phyloP scores from a whole-genome alignment of 2,888 invertebrate species.

The Strigamia crassipes region DNA sequence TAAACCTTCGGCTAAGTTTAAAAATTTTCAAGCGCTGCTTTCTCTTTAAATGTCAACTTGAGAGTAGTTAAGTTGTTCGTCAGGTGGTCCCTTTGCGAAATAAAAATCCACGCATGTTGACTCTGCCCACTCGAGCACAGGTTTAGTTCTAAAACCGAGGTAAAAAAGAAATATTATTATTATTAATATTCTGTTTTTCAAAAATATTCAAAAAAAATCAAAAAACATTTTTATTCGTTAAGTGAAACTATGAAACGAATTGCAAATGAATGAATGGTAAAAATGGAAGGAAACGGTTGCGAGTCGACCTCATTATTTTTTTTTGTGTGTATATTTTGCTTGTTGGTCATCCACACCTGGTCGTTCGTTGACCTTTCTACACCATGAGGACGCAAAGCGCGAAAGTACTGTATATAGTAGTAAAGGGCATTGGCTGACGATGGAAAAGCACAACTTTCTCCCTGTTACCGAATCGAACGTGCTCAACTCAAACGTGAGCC shows the following conservation, averaged over 20 bases:
- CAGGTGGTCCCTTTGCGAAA: too few relatives aligned
- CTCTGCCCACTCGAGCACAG: too few relatives aligned
- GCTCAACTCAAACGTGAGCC: not conserved
- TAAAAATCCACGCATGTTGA: too few relatives aligned
- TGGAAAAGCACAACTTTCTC: conserved; percentile 1
- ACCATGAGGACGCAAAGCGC: not conserved
- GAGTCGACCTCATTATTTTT: conserved; percentile 10
- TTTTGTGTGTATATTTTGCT: not conserved
- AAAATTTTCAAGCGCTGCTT: not conserved
- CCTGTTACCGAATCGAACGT: not conserved
- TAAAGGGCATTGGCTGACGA: not conserved
- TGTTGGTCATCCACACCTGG: conserved; percentile 10
- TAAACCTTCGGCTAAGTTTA: too few relatives aligned
- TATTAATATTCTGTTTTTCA: too few relatives aligned
- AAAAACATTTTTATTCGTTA: not conserved
- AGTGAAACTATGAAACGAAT: not conserved
- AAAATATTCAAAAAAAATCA: too few relatives aligned
- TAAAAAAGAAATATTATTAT: too few relatives aligned
- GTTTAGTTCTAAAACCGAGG: too few relatives aligned
- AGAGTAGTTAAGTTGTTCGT: too few relatives aligned
- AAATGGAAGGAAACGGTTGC: conserved; percentile 10
- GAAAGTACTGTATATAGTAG: not conserved
- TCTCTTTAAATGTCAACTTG: too few relatives aligned
- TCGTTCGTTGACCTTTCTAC: conserved; percentile 10
- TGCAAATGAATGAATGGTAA: conserved; percentile 10